Percentiles rank a stretch among this genome's conserved stretches.
Conservation (phyloP, 2,797 vertebrate species). For the Craterocephalus amniculus region DNA sequence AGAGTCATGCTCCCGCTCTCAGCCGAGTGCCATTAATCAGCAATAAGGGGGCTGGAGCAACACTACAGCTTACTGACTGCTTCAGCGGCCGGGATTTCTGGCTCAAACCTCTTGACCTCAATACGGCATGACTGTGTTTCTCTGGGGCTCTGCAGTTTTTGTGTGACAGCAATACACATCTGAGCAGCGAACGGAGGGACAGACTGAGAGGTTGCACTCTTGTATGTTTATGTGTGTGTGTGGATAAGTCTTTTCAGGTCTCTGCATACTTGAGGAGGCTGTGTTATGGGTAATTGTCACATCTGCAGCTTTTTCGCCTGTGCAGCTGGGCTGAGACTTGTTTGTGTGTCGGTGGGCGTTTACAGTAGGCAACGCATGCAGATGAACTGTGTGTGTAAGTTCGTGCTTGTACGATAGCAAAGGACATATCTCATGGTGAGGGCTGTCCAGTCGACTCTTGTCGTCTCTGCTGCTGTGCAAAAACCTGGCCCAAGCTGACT, state of each 20-base stretch:
- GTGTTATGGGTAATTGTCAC: constrained; percentile 12
- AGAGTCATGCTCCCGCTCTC: constrained; percentile 60
- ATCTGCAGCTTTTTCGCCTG: constrained; percentile 19
- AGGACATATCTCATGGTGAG: constrained; percentile 25
- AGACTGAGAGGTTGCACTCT: constrained; percentile 11
- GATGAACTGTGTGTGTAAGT: not conserved
- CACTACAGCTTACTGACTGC: constrained; percentile 45
- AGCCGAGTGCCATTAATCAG: constrained; percentile 73
- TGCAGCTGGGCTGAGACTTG: not conserved
- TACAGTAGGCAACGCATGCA: constrained; percentile 2
- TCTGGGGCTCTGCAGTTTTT: constrained; percentile 58
- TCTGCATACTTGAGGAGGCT: constrained; percentile 19
- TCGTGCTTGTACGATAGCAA: constrained; percentile 10
- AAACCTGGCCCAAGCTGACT: constrained; percentile 41
- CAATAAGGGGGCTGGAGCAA: constrained; percentile 62
- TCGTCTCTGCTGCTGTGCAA: constrained; percentile 40
- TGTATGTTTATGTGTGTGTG: constrained; percentile 15
- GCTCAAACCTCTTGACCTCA: constrained; percentile 72
- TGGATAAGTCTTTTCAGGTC: not conserved
- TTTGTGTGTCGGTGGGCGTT: constrained; percentile 2
- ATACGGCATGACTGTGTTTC: constrained; percentile 64
- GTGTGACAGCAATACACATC: constrained; percentile 52
- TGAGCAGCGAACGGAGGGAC: constrained; percentile 43
- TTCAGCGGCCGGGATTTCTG: constrained; percentile 57
- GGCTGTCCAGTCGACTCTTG: constrained; percentile 51